Conservation (phyloP, 2,888 invertebrate species). For the Parnassius glacialis region DNA sequence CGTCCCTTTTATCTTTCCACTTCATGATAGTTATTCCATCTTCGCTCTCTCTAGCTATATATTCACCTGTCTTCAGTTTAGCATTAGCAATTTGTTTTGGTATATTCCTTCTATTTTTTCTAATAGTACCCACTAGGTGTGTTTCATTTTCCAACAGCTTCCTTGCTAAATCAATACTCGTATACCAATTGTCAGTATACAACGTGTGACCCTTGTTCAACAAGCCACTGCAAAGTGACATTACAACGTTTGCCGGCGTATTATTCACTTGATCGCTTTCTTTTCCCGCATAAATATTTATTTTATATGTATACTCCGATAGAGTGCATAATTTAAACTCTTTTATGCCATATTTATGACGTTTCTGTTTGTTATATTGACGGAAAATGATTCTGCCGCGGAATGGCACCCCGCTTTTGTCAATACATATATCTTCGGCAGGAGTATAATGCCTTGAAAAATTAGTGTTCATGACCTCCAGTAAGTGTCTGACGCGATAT, state of each 20-base stretch:
- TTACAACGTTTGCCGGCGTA: conserved; percentile 38
- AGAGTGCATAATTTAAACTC: conserved; percentile 41
- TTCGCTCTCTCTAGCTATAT: no score
- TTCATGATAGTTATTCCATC: no score
- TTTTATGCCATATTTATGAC: no score
- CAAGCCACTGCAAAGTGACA: conserved; percentile 36
- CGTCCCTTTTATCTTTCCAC: no score
- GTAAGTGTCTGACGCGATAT: conserved; percentile 21
- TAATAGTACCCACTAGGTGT: no score
- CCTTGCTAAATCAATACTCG: no score
- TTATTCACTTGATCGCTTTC: conserved; percentile 36
- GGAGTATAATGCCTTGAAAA: conserved; percentile 25
- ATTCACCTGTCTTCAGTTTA: no score
- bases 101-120: no score
- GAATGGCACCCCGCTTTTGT: conserved; percentile 33
- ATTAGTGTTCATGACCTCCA: conserved; percentile 32
- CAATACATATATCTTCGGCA: conserved; percentile 28
- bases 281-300: conserved; percentile 40
- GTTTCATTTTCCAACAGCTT: no score
- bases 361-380: no score
- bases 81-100: no score
- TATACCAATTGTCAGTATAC: conserved; percentile 22
- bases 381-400: conserved; percentile 32
- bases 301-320: conserved; percentile 42
- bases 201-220: conserved; percentile 36